Evolutionary conservation across 1,140 invertebrate genomes (phyloP), one percentile per base, ranked within the genome.

Genomic region (Cyclina sinensis): DNA sequence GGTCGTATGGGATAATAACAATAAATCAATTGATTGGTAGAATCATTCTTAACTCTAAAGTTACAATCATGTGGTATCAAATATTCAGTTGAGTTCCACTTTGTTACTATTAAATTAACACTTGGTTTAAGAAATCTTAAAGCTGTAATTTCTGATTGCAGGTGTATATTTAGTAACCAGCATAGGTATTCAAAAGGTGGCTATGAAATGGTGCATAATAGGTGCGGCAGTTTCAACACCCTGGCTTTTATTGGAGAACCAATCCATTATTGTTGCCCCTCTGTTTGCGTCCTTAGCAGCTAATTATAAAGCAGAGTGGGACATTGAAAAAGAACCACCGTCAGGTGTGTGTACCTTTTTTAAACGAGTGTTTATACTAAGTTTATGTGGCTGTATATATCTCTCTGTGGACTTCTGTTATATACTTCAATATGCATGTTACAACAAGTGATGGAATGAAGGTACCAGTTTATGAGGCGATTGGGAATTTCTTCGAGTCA

Each of bases 121-220:
- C 43, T 46, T 46, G 7, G 7, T 46, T 46, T 16, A 46, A 16
- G 43, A 46, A 46, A 46, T 7, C 43, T 46, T 43, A 43, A 43
- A 43, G 14, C 43, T 43, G 43, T 43, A 43, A 81, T 46, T 92
- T 79, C 83, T 82, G n/a, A 74, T 88, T 95, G 94, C 93, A 98
- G 98, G 98, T 93, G 97, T 99, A 0, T 98, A 98, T 97, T 95
- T 97, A 0, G 97, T 99, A 16, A 98, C 98, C 18, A 99, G 99
- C 94, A 97, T 99, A 92, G 98, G 98, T 0, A 96, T 97, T 65
- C 97, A 98, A 94, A 95, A 98, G 94, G 95, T 96, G 27, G 79
- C 85, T 0, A 95, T 98, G 24, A 97, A 97, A 96, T 96, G 96
- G 91, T 96, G 98, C 0, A 93, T 99, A 0, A 43, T 97, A 0